phyloP scores from a whole-genome alignment of 2,797 vertebrate genomes.

The Falco peregrinus region DNA sequence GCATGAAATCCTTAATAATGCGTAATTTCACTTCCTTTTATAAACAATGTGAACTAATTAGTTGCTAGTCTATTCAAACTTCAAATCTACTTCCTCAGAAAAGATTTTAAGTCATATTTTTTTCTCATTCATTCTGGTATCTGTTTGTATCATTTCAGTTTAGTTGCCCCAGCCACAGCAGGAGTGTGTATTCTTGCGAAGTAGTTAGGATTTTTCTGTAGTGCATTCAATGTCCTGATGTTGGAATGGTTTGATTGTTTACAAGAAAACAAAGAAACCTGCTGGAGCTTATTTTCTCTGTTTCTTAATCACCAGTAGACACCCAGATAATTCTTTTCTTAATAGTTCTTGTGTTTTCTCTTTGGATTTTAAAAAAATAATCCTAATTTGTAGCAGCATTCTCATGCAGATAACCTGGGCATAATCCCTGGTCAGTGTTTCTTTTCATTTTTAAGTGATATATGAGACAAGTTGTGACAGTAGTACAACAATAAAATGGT shows the following conservation, averaged over 20 bases:
- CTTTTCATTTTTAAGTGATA: neutral
- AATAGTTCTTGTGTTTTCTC: neutral
- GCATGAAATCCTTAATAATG: conserved; percentile 46
- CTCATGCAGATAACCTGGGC: neutral
- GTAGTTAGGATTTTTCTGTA: neutral
- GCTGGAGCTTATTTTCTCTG: neutral
- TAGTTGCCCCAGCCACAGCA: neutral
- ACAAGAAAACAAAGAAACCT: neutral
- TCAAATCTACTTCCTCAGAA: neutral
- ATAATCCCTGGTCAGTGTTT: neutral
- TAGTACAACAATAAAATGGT: neutral
- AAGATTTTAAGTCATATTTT: neutral
- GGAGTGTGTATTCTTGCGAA: neutral
- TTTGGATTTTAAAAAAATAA: neutral
- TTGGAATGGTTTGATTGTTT: conserved; percentile 28
- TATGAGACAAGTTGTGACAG: neutral
- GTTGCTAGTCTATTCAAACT: neutral
- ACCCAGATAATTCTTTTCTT: neutral
- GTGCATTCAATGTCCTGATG: neutral
- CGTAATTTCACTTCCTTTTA: conserved; percentile 44
- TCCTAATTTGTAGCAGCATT: neutral
- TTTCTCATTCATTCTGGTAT: neutral
- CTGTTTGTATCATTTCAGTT: neutral
- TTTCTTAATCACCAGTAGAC: neutral
- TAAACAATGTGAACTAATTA: conserved; percentile 8